Conservation (phyloP, 2,888 invertebrate species). For the Amblyteles armatorius region DNA sequence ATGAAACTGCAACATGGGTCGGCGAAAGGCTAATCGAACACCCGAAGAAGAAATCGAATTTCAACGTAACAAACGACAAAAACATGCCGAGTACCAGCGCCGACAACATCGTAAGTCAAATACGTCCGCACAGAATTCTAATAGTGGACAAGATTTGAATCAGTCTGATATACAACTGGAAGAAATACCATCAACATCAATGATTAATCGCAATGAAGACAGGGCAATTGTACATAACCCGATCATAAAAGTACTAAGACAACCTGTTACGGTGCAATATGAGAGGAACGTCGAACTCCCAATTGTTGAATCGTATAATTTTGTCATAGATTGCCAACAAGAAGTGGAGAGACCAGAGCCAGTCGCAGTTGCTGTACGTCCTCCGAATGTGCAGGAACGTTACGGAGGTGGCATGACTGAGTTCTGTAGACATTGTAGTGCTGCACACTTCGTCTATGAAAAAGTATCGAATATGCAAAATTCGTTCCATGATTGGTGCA, state of each 20-base stretch:
- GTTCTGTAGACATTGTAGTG: neutral
- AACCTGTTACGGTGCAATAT: neutral
- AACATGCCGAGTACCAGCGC: neutral
- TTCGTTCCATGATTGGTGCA: neutral
- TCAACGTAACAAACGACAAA: neutral
- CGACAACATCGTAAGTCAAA: neutral
- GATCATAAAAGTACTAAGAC: neutral
- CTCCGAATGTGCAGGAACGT: neutral
- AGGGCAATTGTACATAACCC: no score
- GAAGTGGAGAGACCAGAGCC: neutral
- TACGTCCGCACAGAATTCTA: neutral
- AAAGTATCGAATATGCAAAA: neutral
- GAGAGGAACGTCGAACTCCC: neutral
- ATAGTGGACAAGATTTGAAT: neutral
- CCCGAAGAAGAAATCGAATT: neutral
- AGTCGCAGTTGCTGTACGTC: neutral
- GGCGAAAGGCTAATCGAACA: neutral
- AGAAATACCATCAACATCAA: no score
- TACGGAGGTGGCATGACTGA: neutral
- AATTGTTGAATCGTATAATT: neutral
- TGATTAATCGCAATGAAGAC: no score
- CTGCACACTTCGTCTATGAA: neutral
- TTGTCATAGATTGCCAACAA: neutral
- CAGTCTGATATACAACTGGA: neutral
- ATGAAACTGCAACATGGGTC: neutral